Conservation (phyloP, 2,113 vertebrate genomes). For the Gambusia holbrooki region DNA sequence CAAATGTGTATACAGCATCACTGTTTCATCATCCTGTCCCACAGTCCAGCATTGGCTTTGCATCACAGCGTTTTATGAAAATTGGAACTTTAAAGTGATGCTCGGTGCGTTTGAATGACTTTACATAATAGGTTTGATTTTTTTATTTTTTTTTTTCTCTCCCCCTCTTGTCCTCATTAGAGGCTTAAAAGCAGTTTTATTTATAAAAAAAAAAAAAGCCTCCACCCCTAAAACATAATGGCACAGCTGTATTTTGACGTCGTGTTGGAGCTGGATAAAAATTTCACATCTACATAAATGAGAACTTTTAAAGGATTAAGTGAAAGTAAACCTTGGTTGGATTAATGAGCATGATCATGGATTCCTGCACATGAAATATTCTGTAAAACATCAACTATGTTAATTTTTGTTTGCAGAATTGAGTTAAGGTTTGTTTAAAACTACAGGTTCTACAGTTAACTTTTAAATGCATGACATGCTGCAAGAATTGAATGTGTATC, state of each 20-base stretch:
- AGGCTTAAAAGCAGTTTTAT: conserved; percentile 65
- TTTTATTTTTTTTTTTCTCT: conserved; percentile 23
- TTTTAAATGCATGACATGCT: neutral
- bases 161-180: conserved; percentile 43
- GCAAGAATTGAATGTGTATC: neutral
- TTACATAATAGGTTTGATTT: conserved; percentile 49
- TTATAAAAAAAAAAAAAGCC: conserved; percentile 47
- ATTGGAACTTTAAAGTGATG: conserved; percentile 5
- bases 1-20: neutral
- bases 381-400: conserved; percentile 17
- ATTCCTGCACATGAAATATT: conserved; percentile 22
- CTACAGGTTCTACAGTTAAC: neutral
- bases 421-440: neutral
- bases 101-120: conserved; percentile 13
- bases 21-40: conserved; percentile 11
- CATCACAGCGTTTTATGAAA: neutral
- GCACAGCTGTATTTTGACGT: conserved; percentile 49
- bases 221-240: conserved; percentile 43
- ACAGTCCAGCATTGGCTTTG: neutral
- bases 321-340: conserved; percentile 24
- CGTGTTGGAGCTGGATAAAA: conserved; percentile 26
- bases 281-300: conserved; percentile 29
- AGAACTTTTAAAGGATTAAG: conserved; percentile 66
- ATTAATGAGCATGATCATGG: conserved; percentile 25
- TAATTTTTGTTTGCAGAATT: conserved; percentile 12